Percentiles rank a stretch among this genome's conserved stretches.
phyloP scores from a whole-genome alignment of 2,797 vertebrate genomes.

The Heterohyrax brucei region DNA sequence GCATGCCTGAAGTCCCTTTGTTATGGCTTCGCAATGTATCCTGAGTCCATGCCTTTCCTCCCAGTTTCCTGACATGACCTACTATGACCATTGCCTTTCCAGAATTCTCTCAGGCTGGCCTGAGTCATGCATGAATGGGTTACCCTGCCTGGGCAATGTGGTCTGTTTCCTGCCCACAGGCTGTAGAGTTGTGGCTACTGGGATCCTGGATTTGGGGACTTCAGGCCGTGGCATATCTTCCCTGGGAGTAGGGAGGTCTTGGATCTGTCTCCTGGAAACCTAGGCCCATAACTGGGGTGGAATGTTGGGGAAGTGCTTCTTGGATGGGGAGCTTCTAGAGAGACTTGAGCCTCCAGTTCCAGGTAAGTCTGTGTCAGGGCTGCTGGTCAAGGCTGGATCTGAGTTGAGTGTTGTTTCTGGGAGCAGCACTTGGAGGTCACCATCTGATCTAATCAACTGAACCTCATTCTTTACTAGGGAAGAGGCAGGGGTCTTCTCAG shows the following conservation, averaged over 20 bases:
- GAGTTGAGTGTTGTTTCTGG: not conserved
- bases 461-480: not conserved
- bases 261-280: not conserved
- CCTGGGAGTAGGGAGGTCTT: not conserved
- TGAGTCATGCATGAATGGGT: not conserved
- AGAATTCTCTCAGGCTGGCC: not conserved
- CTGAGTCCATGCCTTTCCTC: not conserved
- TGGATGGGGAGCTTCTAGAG: not conserved
- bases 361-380: not conserved
- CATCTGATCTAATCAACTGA: not conserved
- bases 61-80: not conserved
- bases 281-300: not conserved
- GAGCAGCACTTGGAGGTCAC: not conserved
- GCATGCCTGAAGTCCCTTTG: not conserved
- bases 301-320: not conserved
- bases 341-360: not conserved
- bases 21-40: not conserved
- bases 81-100: not conserved
- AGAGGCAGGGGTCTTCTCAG: not conserved
- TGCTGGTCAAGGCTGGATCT: not conserved
- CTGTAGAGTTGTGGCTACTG: not conserved
- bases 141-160: not conserved
- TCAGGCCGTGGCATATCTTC: not conserved
- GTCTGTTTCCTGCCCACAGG: not conserved
- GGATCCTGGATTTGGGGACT: not conserved